These are phyloP conservation scores for Drosophila nigrodunni DNA, from an alignment of 1,140 invertebrate genomes.

Conservation along the genomic window DNA sequence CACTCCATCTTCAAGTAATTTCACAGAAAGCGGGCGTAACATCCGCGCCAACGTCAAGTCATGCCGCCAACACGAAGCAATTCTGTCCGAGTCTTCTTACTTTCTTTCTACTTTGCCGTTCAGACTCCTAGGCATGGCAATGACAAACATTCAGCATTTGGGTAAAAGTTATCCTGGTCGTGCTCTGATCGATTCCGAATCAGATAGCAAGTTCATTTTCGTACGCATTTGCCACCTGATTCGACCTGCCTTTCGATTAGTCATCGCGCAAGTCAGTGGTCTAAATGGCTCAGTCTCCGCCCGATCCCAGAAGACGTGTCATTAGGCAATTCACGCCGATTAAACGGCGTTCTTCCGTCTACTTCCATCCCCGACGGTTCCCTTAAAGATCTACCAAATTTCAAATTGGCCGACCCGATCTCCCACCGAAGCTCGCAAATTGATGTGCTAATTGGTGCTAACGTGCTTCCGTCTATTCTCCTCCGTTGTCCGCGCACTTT, in stretches of 20 bases:
- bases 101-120: too few species aligned
- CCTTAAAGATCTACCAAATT: background rate
- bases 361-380: too few species aligned
- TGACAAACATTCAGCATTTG: slow-evolving; percentile 1
- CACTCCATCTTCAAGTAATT: background rate
- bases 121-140: background rate
- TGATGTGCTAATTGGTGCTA: too few species aligned
- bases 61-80: too few species aligned
- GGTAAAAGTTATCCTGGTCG: background rate
- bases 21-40: too few species aligned
- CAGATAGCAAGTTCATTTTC: slow-evolving; percentile 12
- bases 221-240: background rate
- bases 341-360: too few species aligned
- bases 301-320: background rate
- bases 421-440: background rate
- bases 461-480: too few species aligned
- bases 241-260: background rate
- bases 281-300: background rate
- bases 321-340: background rate
- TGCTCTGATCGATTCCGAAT: slow-evolving; percentile 14
- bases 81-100: too few species aligned
- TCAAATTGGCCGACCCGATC: background rate
- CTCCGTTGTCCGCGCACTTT: too few species aligned
- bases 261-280: background rate
- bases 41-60: too few species aligned